Base-by-base conservation (phyloP, 2,888 invertebrate genomes). In the Panopea generosa region DNA sequence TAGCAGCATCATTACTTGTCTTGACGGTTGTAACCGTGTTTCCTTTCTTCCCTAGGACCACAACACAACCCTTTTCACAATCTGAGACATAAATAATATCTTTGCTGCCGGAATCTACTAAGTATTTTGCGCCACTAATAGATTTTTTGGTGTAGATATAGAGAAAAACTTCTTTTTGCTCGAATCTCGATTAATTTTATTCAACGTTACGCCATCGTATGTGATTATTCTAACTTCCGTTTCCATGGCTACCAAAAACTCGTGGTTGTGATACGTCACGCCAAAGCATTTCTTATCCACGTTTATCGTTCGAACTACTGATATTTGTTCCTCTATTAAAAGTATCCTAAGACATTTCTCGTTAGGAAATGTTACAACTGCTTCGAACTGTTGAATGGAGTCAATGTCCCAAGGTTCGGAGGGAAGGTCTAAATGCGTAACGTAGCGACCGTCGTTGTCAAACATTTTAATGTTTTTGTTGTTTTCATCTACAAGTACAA, bases 381-480 rank as follows among this genome's bases (percentile, higher is more conserved):
- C 77, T 49, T 72, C 68, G 33, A 33, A 50, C 20, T 59, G 45
- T 22, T 61, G 65, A 24, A 66, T 60, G 3, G 43, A 24, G 7
- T 67, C 72, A 24, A 77, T 60, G 33, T 73, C 77, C 68, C 68
- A 72, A 7, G 77, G 77, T 43, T 65, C 65, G 0, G 63, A 55
- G 3, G 63, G 33, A 16, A 77, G 33, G 1, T 49, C 50, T 9
- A 66, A 16, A 50, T 66, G 53, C 2, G 63, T 7, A 11, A 47
- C n/a, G 26, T 38, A 65, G 1, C 20, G 2, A n/a, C 68, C 63
- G 4, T 40, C 53, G n/a, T 1, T n/a, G 62, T 55, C 56, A 52
- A 77, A 69, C 43, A 77, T n/a, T 55, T 77, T 77, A 16, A 77
- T 53, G 18, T 73, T 72, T 22, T 22, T 45, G 57, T 77, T 77